Conservation (phyloP, 92 coral and sea anemone genomes). For the Parazoanthus swiftii region DNA sequence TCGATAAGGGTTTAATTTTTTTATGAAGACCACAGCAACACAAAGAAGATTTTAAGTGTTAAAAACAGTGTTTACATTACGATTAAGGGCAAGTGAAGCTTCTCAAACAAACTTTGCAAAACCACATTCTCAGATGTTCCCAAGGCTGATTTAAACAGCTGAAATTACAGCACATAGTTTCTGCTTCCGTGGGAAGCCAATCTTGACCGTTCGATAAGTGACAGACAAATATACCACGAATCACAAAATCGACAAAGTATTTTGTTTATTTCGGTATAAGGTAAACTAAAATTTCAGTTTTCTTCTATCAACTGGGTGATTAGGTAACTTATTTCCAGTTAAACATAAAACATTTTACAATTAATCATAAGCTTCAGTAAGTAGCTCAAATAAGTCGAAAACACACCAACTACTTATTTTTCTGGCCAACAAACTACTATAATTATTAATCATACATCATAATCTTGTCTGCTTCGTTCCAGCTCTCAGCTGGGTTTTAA, state of each 20-base stretch:
- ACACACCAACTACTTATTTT: not conserved
- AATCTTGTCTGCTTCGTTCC: slow-evolving; percentile 1
- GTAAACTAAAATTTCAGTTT: not conserved
- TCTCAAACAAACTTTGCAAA: not conserved
- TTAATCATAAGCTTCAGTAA: not conserved
- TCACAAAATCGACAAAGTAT: not conserved
- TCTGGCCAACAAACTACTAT: not conserved
- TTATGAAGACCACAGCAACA: not conserved
- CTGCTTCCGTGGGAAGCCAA: not conserved
- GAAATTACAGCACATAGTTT: not conserved
- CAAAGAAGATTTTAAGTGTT: not conserved
- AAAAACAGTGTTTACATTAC: not conserved
- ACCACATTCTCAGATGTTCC: not conserved
- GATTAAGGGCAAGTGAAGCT: not conserved
- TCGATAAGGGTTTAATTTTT: not conserved
- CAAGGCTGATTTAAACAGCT: not conserved
- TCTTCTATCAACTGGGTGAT: slow-evolving; percentile 3
- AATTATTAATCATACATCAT: not conserved
- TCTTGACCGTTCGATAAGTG: not conserved
- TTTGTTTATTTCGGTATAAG: not conserved
- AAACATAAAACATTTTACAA: slow-evolving; percentile 3
- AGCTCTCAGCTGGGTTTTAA: slow-evolving; percentile 26
- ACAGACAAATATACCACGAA: not conserved
- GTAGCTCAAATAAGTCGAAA: not conserved
- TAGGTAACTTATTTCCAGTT: not conserved